These are phyloP conservation scores for Drosophila gaucha DNA, from an alignment of 2,888 invertebrate species.

Conservation along the genomic window DNA sequence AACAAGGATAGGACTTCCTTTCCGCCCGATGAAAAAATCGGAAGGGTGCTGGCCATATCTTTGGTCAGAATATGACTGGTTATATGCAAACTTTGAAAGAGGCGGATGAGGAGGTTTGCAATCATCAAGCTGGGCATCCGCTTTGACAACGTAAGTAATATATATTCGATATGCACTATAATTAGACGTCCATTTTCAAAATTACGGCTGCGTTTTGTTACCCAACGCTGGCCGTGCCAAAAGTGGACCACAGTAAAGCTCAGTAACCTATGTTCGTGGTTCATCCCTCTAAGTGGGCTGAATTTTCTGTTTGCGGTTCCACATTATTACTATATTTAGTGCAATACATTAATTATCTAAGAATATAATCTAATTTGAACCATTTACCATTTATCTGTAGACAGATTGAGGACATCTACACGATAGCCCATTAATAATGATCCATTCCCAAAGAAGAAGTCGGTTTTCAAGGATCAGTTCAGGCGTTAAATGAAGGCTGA, in stretches of 20 bases:
- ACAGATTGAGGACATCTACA: slow-evolving; percentile 96
- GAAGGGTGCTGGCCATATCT: slow-evolving; percentile 99
- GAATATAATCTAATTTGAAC: neutral
- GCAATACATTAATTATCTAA: too few species aligned
- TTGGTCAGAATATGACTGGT: slow-evolving; percentile 98
- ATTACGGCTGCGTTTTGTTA: slow-evolving; percentile 85
- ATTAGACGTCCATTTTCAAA: slow-evolving; percentile 84
- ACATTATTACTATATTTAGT: slow-evolving; percentile 3
- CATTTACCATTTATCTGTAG: slow-evolving; percentile 42
- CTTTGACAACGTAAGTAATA: slow-evolving; percentile 93
- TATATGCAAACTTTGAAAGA: slow-evolving; percentile 97
- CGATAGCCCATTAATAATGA: slow-evolving; percentile 96
- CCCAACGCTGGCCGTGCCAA: slow-evolving; percentile 86
- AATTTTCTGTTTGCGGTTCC: slow-evolving; percentile 29
- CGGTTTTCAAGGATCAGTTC: too few species aligned
- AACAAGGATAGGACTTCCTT: slow-evolving; percentile 94
- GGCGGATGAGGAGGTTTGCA: slow-evolving; percentile 98
- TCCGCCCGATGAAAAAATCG: slow-evolving; percentile 98
- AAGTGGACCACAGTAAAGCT: slow-evolving; percentile 87
- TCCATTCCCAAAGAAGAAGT: slow-evolving; percentile 88
- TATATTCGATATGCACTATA: too few species aligned
- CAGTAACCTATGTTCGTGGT: slow-evolving; percentile 76
- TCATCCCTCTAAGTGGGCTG: slow-evolving; percentile 20
- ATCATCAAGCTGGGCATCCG: slow-evolving; percentile 95
- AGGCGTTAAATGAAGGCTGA: too few species aligned